Conservation (phyloP, 2,113 vertebrate genomes). For the Bombycilla garrulus region DNA sequence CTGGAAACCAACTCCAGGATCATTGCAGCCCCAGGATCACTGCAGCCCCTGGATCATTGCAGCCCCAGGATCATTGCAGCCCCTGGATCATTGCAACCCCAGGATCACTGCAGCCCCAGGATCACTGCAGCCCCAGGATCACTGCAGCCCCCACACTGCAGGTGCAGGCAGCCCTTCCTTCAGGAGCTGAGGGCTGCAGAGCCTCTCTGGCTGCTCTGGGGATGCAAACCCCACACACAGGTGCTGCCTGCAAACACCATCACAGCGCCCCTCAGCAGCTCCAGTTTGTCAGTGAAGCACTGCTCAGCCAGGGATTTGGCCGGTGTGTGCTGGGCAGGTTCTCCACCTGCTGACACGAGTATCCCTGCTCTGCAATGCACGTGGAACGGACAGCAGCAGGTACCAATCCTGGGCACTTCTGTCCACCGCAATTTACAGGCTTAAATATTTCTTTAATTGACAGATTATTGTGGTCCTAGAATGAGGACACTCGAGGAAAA, state of each 20-base stretch:
- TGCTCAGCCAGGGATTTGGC: not conserved
- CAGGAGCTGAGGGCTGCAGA: not conserved
- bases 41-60: not conserved
- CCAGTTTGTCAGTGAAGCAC: not conserved
- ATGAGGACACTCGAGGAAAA: not conserved
- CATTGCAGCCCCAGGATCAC: too few relatives aligned
- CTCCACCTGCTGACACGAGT: not conserved
- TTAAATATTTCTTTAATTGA: not conserved
- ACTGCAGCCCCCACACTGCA: not conserved
- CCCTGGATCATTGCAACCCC: not conserved
- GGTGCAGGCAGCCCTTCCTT: not conserved
- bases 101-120: too few relatives aligned
- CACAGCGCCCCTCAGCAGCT: not conserved
- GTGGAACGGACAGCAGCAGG: not conserved
- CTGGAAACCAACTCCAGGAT: not conserved
- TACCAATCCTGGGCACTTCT: not conserved
- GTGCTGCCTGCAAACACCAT: not conserved
- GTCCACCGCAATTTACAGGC: not conserved
- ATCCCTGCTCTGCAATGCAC: not conserved
- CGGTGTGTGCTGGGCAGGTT: not conserved
- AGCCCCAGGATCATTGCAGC: too few relatives aligned
- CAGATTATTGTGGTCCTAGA: not conserved
- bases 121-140: too few relatives aligned
- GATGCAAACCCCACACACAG: not conserved
- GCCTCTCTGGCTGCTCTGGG: not conserved